These are phyloP conservation scores for Ammodramus savannarum DNA, from an alignment of 2,113 vertebrate genomes.

Conservation along the genomic window DNA sequence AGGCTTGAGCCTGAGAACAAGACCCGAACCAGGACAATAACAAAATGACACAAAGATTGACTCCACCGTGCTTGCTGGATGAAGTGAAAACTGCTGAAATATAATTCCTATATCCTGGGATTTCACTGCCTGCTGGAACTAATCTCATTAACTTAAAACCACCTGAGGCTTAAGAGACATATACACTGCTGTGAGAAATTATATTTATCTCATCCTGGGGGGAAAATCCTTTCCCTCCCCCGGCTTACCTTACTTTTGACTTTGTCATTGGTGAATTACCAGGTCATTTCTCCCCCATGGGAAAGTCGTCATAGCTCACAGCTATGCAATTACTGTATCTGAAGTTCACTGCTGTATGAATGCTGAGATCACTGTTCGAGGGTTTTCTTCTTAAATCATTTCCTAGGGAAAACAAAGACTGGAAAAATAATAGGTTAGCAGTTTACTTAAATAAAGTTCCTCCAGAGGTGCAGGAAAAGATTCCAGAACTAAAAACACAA, in stretches of 20 bases:
- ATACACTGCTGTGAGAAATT: constrained; percentile 65
- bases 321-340: constrained; percentile 25
- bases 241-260: constrained; percentile 54
- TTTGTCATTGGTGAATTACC: constrained; percentile 54
- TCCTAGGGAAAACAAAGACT: constrained; percentile 39
- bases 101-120: constrained; percentile 57
- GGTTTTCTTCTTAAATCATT: constrained; percentile 13
- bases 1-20: constrained; percentile 37
- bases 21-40: constrained; percentile 48
- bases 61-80: constrained; percentile 37
- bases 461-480: neutral
- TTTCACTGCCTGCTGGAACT: constrained; percentile 62
- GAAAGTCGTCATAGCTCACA: constrained; percentile 47
- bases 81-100: constrained; percentile 65
- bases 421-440: neutral
- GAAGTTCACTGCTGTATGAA: neutral
- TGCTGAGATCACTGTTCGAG: neutral
- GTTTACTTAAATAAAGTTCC: neutral
- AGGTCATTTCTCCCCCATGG: constrained; percentile 32
- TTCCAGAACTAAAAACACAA: neutral
- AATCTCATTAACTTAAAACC: constrained; percentile 69
- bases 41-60: constrained; percentile 56
- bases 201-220: constrained; percentile 56
- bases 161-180: constrained; percentile 65
- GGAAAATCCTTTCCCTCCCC: constrained; percentile 43